Evolutionary conservation across 2,113 vertebrate species (phyloP), one percentile per base, ranked within the genome.

Genomic region (Calyptommatus sinebrachiatus): DNA sequence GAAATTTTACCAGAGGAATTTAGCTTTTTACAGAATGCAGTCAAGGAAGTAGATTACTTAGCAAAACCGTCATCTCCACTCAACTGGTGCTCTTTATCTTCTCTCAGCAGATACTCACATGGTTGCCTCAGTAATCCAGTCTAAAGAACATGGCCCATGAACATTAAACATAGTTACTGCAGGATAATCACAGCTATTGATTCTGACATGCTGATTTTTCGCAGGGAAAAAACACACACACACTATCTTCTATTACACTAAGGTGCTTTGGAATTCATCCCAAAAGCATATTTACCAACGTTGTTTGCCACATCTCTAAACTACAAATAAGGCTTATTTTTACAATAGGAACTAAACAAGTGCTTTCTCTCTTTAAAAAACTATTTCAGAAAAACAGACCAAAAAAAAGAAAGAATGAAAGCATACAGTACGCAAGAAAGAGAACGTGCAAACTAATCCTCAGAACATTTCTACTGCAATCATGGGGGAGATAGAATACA

Each of bases 21-120:
- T 76, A 74, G 76, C 74, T 84, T 83, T 86, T 83, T 87, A 83
- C 85, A 88, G 86, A 78, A 88, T 82, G 82, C 86, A 88, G 83
- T 88, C 75, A 86, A 92, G 85, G 86, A 90, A 88, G 85, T 76
- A 77, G 77, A 84, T 89, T 85, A 71, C 84, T 87, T 68, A 72
- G 83, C 76, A 76, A 81, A 92, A 45, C 68, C 29, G 0, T 87
- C 89, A 78, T 80, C 86, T 87, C 76, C 65, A 45, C 78, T 89
- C 78, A 73, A 70, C 80, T 87, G 69, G 46, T 28, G 65, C 75
- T 87, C 83, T 91, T 90, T 91, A 88, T 92, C 87, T 90, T 68
- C 82, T 79, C 48, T 1, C 80, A 82, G 85, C 88, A 92, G 90
- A 90, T 62, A 18, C 77, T 76, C 86, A 81, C 67, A 71, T 1